A percentile compares a stretch with the other conserved stretches of the same genome.
These are phyloP conservation scores for Chionis minor DNA, from an alignment of 2,113 vertebrate species.

Conservation along the genomic window DNA sequence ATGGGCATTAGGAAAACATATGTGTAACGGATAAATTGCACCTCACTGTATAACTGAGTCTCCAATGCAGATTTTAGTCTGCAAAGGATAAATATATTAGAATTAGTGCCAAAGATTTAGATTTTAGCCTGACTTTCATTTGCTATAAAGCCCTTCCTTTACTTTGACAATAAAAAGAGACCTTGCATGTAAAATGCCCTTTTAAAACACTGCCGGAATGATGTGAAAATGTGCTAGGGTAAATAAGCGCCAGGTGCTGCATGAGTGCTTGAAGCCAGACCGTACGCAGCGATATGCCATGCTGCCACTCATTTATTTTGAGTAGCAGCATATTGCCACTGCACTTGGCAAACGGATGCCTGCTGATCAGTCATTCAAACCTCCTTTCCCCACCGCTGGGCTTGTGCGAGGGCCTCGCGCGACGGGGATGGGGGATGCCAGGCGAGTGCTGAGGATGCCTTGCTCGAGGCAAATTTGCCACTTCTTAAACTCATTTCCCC, in stretches of 20 bases:
- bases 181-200: background rate
- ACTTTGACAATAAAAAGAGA: background rate
- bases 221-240: background rate
- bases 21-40: background rate
- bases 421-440: background rate
- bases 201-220: background rate
- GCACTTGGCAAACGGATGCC: background rate
- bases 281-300: rapidly evolving
- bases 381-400: rapidly evolving
- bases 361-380: background rate
- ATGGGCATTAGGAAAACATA: background rate
- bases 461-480: background rate
- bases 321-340: background rate
- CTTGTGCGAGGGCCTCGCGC: background rate
- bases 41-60: background rate
- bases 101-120: background rate
- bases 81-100: background rate
- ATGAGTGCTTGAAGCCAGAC: background rate
- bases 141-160: background rate
- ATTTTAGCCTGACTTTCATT: background rate
- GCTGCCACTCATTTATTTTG: background rate
- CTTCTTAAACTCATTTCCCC: background rate
- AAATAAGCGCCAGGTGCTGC: background rate
- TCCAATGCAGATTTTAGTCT: conserved; percentile 3
- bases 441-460: background rate